These are phyloP conservation scores for Mesochorus sp. DNA, from an alignment of 2,888 invertebrate species.

Conservation along the genomic window DNA sequence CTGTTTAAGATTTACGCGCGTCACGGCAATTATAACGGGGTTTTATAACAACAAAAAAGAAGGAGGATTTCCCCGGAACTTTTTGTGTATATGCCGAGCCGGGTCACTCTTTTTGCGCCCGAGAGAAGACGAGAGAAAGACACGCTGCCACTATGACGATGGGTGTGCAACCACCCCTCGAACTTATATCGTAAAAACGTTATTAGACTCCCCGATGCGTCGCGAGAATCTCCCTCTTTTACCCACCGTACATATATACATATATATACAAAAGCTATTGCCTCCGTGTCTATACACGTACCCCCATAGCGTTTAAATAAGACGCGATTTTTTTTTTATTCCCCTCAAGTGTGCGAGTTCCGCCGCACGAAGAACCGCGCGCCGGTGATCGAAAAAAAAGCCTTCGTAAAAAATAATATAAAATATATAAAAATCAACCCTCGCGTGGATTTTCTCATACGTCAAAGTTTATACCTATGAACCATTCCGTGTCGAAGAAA, in stretches of 20 bases:
- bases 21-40: slow-evolving; percentile 81
- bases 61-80: slow-evolving; percentile 25
- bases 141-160: slow-evolving; percentile 66
- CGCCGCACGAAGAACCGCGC: slow-evolving; percentile 62
- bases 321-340: slow-evolving; percentile 74
- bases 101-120: not conserved
- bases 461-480: not conserved
- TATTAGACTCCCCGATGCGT: slow-evolving; percentile 73
- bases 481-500: not conserved
- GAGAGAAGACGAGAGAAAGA: slow-evolving; percentile 33
- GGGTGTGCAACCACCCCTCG: slow-evolving; percentile 73
- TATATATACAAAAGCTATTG: slow-evolving; percentile 7
- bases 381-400: slow-evolving; percentile 63
- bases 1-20: slow-evolving; percentile 79
- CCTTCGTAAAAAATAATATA: slow-evolving; percentile 50
- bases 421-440: slow-evolving; percentile 65
- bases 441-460: slow-evolving; percentile 26
- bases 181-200: slow-evolving; percentile 81
- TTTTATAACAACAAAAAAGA: slow-evolving; percentile 74
- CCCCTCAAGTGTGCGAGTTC: slow-evolving; percentile 66
- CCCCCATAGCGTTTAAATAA: slow-evolving; percentile 76
- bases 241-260: slow-evolving; percentile 17
- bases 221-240: slow-evolving; percentile 24
- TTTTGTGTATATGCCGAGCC: too few species aligned
- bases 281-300: slow-evolving; percentile 18